A percentile compares a stretch with the other conserved stretches of the same genome.
These are phyloP conservation scores for Megaceryle alcyon DNA, from an alignment of 2,797 vertebrate genomes.

Conservation along the genomic window DNA sequence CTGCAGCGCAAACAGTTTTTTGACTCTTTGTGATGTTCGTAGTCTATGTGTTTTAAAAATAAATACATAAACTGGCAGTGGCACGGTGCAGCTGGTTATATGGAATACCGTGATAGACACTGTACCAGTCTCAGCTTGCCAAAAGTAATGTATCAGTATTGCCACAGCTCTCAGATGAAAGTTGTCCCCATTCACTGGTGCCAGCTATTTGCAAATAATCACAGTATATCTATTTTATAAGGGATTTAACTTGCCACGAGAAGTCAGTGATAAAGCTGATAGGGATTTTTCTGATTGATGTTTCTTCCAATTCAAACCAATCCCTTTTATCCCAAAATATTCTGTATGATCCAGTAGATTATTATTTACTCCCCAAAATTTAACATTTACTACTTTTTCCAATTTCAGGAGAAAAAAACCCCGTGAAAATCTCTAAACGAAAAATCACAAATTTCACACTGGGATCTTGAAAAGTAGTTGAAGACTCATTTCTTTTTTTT, in stretches of 20 bases:
- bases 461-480: not conserved
- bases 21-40: not conserved
- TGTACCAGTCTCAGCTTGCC: not conserved
- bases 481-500: not conserved
- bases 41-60: constrained; percentile 27
- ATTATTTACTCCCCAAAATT: not conserved
- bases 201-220: not conserved
- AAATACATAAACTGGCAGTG: constrained; percentile 24
- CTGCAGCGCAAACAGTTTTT: not conserved
- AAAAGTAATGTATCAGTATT: not conserved
- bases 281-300: not conserved
- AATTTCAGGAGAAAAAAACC: not conserved
- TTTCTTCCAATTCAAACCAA: not conserved
- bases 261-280: not conserved
- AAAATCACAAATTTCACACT: not conserved
- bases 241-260: not conserved
- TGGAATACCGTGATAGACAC: not conserved
- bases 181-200: not conserved
- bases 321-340: not conserved
- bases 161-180: not conserved
- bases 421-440: not conserved
- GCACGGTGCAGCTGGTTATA: not conserved
- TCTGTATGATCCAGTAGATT: not conserved
- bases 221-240: not conserved
- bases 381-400: not conserved